Conservation (phyloP, 2,888 invertebrate genomes). For the Drosophila seclusa region DNA sequence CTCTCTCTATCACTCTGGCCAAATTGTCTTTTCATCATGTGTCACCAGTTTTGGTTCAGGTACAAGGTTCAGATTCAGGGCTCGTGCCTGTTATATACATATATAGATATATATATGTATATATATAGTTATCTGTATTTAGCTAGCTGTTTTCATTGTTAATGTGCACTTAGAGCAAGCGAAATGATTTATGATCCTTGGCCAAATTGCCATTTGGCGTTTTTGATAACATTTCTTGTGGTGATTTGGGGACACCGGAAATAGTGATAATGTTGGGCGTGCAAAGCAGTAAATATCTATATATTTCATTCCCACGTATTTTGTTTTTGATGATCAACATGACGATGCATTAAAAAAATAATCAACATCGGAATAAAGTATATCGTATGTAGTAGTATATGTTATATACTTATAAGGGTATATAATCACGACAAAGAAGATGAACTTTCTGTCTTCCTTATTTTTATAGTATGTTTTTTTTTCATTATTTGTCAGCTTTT, state of each 20-base stretch:
- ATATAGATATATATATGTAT: neutral
- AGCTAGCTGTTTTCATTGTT: slow-evolving; percentile 23
- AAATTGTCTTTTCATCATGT: slow-evolving; percentile 45
- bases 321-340: slow-evolving; percentile 7
- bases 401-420: neutral
- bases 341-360: neutral
- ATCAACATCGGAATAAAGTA: neutral
- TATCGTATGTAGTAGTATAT: neutral
- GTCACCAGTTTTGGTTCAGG: slow-evolving; percentile 18
- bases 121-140: neutral
- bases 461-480: neutral
- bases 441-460: neutral
- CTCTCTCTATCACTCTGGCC: slow-evolving; percentile 22
- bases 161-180: slow-evolving; percentile 21
- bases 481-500: neutral
- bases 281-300: slow-evolving; percentile 15
- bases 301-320: slow-evolving; percentile 3
- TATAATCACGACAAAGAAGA: too few relatives aligned
- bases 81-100: slow-evolving; percentile 12
- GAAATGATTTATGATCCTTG: slow-evolving; percentile 52
- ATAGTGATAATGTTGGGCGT: slow-evolving; percentile 26
- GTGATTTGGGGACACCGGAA: slow-evolving; percentile 17
- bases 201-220: slow-evolving; percentile 15
- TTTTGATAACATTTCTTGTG: slow-evolving; percentile 29
- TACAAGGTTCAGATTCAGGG: slow-evolving; percentile 1